phyloP scores from a whole-genome alignment of 2,888 invertebrate genomes.

The Alloplasta piceator region DNA sequence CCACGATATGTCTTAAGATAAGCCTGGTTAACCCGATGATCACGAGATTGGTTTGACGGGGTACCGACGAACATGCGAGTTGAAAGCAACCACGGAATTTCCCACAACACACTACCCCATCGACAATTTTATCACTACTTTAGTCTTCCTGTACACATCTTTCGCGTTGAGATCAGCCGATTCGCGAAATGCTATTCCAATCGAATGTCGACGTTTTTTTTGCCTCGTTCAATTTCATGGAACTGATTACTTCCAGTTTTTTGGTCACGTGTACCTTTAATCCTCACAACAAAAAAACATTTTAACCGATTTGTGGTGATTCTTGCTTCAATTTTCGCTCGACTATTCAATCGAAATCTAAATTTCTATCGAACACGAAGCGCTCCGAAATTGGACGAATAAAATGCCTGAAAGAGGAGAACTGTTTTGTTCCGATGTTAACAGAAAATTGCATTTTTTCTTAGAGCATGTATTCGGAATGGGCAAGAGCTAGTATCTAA shows the following conservation, averaged over 20 bases:
- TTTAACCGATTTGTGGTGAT: slow-evolving; percentile 11
- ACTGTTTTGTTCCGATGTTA: slow-evolving; percentile 1
- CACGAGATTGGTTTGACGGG: slow-evolving; percentile 4
- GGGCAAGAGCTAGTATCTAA: no score
- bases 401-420: slow-evolving; percentile 24
- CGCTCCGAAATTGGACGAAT: slow-evolving; percentile 15
- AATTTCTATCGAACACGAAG: slow-evolving; percentile 49
- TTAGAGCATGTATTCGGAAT: no score
- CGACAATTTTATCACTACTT: slow-evolving; percentile 27
- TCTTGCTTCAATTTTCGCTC: slow-evolving; percentile 56
- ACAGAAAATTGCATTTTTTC: no score
- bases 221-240: slow-evolving; percentile 34
- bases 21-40: slow-evolving; percentile 19
- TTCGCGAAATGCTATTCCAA: neutral
- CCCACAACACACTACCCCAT: neutral
- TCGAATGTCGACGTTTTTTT: slow-evolving; percentile 45
- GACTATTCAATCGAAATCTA: slow-evolving; percentile 48
- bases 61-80: slow-evolving; percentile 30
- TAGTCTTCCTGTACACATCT: neutral
- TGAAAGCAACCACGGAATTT: slow-evolving; percentile 37
- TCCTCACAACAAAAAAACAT: slow-evolving; percentile 8
- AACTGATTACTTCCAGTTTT: slow-evolving; percentile 26
- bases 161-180: no score
- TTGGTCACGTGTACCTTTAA: slow-evolving; percentile 2
- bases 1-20: slow-evolving; percentile 23